Evolutionary conservation across 2,888 invertebrate genomes (phyloP).

Genomic region (Achlya flavicornis): DNA sequence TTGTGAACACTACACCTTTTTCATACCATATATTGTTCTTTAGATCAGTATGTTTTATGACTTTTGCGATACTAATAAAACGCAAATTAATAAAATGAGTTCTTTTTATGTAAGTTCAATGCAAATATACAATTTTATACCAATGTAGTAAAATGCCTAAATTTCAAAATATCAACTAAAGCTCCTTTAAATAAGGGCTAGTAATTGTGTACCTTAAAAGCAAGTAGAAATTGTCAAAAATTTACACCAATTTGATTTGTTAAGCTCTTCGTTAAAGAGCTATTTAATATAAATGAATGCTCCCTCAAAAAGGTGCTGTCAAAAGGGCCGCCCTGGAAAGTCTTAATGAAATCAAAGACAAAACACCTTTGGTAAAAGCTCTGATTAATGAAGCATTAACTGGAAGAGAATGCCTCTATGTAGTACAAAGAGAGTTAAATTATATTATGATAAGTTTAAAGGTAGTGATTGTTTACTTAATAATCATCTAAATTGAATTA

Average conservation of each 20-base stretch:
- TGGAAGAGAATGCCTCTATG: conserved; percentile 28
- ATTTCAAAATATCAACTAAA: no score
- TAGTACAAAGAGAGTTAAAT: not conserved
- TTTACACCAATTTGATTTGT: conserved; percentile 15
- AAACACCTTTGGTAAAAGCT: conserved; percentile 37
- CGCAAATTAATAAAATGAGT: no score
- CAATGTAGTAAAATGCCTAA: no score
- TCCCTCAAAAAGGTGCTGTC: conserved; percentile 16
- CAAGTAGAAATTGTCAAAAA: not conserved
- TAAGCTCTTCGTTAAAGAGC: conserved; percentile 18
- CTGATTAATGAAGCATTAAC: conserved; percentile 42
- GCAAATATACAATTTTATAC: no score
- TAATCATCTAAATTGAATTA: no score
- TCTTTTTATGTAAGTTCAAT: no score
- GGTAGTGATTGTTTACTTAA: not conserved
- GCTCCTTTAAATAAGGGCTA: no score
- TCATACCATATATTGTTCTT: no score
- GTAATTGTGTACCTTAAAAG: no score
- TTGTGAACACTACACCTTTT: no score
- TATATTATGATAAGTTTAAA: not conserved
- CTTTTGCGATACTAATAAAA: no score
- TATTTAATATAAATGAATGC: conserved; percentile 20
- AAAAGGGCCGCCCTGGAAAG: not conserved
- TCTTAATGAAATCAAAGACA: conserved; percentile 39
- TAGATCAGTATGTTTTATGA: no score